Percentiles rank a stretch among this genome's conserved stretches.
Evolutionary conservation across 2,797 vertebrate genomes (phyloP).

Genomic region (Nasua narica): DNA sequence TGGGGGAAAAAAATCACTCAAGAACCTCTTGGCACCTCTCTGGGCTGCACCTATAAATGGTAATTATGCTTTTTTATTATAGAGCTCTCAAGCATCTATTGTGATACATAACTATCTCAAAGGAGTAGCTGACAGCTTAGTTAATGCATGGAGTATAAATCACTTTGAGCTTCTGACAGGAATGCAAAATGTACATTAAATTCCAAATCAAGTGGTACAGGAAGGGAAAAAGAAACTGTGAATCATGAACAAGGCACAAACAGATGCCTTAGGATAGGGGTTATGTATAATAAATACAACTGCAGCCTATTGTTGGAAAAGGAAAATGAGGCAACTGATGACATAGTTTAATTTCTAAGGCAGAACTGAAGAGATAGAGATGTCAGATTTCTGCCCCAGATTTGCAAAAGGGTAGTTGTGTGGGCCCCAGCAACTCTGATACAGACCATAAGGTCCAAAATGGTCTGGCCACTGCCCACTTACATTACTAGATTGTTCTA

Average conservation of each 20-base stretch:
- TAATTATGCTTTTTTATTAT: constrained; percentile 43
- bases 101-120: constrained; percentile 27
- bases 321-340: not conserved
- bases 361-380: not conserved
- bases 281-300: not conserved
- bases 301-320: not conserved
- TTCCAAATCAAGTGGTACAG: not conserved
- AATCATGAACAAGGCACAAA: not conserved
- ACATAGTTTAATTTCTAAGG: not conserved
- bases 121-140: constrained; percentile 19
- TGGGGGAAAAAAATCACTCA: not conserved
- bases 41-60: not conserved
- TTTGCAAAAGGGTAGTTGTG: not conserved
- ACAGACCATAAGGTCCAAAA: not conserved
- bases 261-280: not conserved
- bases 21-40: not conserved
- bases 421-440: not conserved
- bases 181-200: constrained; percentile 41
- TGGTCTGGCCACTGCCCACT: not conserved
- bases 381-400: not conserved
- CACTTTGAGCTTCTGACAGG: constrained; percentile 26
- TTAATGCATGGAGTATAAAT: constrained; percentile 40
- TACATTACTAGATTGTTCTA: not conserved
- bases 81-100: not conserved
- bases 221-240: constrained; percentile 40